Conservation (phyloP, 2,113 vertebrate genomes). For the Brienomyrus longianalis region DNA sequence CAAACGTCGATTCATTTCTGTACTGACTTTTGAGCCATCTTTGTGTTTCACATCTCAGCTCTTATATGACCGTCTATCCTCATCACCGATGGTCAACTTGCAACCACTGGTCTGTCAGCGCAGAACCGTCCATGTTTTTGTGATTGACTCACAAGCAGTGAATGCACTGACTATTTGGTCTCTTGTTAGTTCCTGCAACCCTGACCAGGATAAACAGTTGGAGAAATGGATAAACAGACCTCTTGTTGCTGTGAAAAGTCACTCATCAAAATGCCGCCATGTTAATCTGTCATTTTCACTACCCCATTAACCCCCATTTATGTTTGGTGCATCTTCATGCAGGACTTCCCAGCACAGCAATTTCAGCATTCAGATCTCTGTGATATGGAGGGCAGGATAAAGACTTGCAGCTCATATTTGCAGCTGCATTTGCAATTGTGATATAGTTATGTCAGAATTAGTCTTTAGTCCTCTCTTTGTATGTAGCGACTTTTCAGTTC, state of each 20-base stretch:
- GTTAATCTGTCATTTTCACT: not conserved
- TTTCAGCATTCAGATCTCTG: not conserved
- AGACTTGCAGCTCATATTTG: not conserved
- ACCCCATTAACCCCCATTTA: not conserved
- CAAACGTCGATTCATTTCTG: not conserved
- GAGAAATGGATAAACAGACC: not conserved
- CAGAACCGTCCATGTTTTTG: not conserved
- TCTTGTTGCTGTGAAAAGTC: not conserved
- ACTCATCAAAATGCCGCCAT: not conserved
- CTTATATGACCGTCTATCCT: not conserved
- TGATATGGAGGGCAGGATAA: not conserved
- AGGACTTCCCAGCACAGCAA: not conserved
- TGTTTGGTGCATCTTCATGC: not conserved
- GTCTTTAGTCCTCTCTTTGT: not conserved
- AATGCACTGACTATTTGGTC: not conserved
- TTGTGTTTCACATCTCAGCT: not conserved
- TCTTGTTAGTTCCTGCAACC: not conserved
- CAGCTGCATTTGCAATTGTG: not conserved
- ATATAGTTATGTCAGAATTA: not conserved
- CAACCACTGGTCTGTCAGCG: not conserved
- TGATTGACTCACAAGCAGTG: not conserved
- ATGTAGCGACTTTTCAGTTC: not conserved
- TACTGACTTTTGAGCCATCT: not conserved
- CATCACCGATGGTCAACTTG: not conserved
- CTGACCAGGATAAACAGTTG: not conserved